Evolutionary conservation across 2,888 invertebrate species (phyloP).

Genomic region (Mythimna albipuncta): DNA sequence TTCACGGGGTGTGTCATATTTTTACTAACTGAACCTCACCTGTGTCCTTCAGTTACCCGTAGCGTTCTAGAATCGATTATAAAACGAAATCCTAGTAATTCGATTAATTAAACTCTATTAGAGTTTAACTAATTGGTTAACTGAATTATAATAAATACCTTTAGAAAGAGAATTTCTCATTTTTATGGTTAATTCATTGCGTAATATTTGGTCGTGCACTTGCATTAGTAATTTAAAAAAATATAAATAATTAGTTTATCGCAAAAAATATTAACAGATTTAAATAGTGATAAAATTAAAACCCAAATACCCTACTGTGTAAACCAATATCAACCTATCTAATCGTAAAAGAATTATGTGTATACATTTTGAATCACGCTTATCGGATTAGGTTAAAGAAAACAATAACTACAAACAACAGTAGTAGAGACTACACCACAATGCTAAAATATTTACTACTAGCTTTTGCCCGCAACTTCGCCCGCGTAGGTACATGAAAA

Average conservation of each 20-base stretch:
- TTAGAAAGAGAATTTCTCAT: neutral
- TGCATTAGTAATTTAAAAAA: too few relatives aligned
- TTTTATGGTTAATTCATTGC: neutral
- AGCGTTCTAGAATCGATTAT: too few relatives aligned
- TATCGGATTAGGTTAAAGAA: slow-evolving; percentile 17
- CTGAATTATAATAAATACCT: neutral
- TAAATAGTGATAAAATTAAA: slow-evolving; percentile 28
- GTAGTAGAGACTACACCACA: neutral
- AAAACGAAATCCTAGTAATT: too few relatives aligned
- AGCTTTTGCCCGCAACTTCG: too few relatives aligned
- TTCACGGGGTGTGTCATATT: too few relatives aligned
- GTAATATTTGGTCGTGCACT: too few relatives aligned
- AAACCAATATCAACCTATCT: slow-evolving; percentile 31
- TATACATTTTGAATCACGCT: slow-evolving; percentile 5
- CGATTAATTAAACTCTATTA: too few relatives aligned
- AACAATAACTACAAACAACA: slow-evolving; percentile 10
- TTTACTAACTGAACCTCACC: too few relatives aligned
- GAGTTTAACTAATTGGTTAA: neutral
- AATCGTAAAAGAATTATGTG: slow-evolving; percentile 28
- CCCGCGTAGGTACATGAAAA: too few relatives aligned
- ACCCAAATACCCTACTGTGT: slow-evolving; percentile 13
- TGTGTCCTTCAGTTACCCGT: too few relatives aligned
- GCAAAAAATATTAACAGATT: slow-evolving; percentile 7
- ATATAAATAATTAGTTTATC: slow-evolving; percentile 20
- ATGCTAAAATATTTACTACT: too few relatives aligned